These are phyloP conservation scores for Coccyzus lansbergi DNA, from an alignment of 2,797 vertebrate species.

Conservation along the genomic window DNA sequence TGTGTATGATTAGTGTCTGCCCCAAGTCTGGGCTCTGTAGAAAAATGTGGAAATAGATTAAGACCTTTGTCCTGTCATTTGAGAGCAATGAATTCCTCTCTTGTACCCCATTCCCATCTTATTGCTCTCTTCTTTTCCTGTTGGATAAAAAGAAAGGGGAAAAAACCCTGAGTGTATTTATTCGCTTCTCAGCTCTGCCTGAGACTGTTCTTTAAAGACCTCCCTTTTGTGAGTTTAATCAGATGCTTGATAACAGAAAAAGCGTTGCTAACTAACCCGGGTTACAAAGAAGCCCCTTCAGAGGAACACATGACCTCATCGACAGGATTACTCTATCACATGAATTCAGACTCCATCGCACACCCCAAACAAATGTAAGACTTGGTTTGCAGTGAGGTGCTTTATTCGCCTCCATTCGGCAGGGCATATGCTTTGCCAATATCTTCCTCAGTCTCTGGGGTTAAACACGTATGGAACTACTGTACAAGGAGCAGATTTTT, in stretches of 20 bases:
- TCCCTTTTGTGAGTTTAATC: conserved; percentile 59
- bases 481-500: conserved; percentile 12
- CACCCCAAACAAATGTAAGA: conserved; percentile 25
- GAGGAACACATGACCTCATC: conserved; percentile 62
- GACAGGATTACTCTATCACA: conserved; percentile 38
- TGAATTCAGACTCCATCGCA: conserved; percentile 38
- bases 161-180: neutral
- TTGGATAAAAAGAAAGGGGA: neutral
- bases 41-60: neutral
- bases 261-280: conserved; percentile 48
- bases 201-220: conserved; percentile 14
- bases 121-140: neutral
- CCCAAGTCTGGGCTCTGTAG: neutral
- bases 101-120: neutral
- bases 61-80: neutral
- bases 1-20: neutral
- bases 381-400: neutral
- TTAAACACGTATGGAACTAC: neutral
- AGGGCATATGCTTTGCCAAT: neutral
- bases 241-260: conserved; percentile 63
- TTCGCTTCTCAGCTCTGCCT: conserved; percentile 27
- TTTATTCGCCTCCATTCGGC: neutral
- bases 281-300: conserved; percentile 63
- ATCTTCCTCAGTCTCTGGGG: neutral
- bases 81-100: neutral